These are phyloP conservation scores for Albula goreensis DNA, from an alignment of 2,113 vertebrate genomes.

Conservation along the genomic window DNA sequence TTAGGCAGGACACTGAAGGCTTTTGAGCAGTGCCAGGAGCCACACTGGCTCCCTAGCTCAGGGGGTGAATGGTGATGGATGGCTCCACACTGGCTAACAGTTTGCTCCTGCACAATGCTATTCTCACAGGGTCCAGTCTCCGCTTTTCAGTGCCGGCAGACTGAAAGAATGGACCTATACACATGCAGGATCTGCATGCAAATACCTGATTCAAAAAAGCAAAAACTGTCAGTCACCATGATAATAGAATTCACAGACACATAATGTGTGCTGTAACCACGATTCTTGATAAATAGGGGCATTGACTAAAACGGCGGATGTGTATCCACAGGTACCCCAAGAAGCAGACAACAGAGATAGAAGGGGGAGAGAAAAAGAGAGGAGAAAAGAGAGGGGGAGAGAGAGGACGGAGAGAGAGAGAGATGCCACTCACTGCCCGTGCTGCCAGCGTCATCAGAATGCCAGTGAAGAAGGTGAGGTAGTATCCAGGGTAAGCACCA, in stretches of 20 bases:
- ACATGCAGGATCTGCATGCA: neutral
- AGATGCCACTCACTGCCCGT: constrained; percentile 77
- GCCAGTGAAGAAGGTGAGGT: constrained; percentile 90
- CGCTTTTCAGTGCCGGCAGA: neutral
- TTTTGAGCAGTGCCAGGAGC: neutral
- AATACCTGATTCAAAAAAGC: neutral
- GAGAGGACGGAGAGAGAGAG: neutral
- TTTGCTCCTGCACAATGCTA: neutral
- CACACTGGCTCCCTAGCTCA: neutral
- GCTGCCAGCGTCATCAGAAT: constrained; percentile 85
- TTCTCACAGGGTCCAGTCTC: neutral
- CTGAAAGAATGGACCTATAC: neutral
- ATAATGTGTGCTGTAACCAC: neutral
- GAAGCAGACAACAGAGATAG: neutral
- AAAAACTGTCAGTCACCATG: neutral
- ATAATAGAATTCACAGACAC: neutral
- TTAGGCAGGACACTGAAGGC: too few species aligned
- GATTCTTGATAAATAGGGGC: too few species aligned
- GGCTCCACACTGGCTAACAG: neutral
- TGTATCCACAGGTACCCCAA: neutral
- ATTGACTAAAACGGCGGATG: too few species aligned
- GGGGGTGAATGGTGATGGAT: neutral
- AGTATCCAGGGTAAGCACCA: constrained; percentile 93
- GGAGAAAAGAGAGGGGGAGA: too few species aligned
- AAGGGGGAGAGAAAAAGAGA: neutral